A percentile compares a stretch with the other conserved stretches of the same genome.
phyloP scores from a whole-genome alignment of 2,888 invertebrate species.

The Amblyjoppa fuscipennis region DNA sequence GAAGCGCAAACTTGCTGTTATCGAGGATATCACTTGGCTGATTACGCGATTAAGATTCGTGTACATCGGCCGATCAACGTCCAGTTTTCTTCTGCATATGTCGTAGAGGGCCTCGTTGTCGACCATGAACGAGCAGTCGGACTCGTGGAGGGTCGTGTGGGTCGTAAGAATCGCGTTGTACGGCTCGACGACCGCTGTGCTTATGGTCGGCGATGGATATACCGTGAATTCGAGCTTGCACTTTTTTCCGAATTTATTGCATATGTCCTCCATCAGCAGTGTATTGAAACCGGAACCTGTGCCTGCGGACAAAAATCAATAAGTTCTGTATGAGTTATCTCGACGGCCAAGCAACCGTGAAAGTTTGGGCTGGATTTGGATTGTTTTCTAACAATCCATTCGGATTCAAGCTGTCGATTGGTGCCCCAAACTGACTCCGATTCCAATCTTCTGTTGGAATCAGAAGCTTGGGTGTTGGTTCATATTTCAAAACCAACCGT shows the following conservation, averaged over 20 bases:
- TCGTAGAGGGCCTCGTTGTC: conserved; percentile 83
- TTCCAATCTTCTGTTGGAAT: too few relatives aligned
- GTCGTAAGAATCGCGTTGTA: conserved; percentile 83
- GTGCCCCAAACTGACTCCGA: too few relatives aligned
- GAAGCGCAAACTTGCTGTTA: conserved; percentile 84
- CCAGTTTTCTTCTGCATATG: conserved; percentile 87
- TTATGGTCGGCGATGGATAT: conserved; percentile 84
- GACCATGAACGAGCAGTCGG: conserved; percentile 82
- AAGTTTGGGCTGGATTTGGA: too few relatives aligned
- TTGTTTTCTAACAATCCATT: background rate
- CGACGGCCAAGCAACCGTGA: too few relatives aligned
- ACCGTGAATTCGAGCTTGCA: conserved; percentile 85
- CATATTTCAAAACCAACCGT: too few relatives aligned
- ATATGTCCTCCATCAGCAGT: conserved; percentile 82
- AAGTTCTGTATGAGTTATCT: background rate
- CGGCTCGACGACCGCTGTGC: conserved; percentile 84
- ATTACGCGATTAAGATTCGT: conserved; percentile 87
- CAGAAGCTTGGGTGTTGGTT: too few relatives aligned
- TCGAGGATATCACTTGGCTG: conserved; percentile 85
- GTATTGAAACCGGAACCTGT: conserved; percentile 82
- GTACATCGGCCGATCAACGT: conserved; percentile 87
- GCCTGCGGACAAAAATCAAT: conserved; percentile 75
- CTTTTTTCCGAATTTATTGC: conserved; percentile 86
- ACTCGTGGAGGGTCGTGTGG: conserved; percentile 81
- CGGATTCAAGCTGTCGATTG: too few relatives aligned